Evolutionary conservation across 2,797 vertebrate species (phyloP).

Genomic region (Leuciscus waleckii): DNA sequence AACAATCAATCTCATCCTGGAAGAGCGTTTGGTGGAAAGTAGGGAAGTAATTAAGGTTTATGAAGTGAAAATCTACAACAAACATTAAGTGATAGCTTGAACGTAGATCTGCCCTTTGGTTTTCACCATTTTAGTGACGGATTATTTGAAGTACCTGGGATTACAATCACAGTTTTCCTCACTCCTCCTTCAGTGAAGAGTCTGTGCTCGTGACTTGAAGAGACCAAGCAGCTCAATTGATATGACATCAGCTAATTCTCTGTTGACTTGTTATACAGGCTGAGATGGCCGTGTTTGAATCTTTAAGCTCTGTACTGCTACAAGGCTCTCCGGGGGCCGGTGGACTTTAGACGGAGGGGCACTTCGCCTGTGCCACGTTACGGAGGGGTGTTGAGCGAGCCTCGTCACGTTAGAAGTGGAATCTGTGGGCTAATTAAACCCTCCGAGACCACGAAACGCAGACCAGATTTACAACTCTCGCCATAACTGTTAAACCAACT

Average conservation of each 20-base stretch:
- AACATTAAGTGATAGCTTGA: not conserved
- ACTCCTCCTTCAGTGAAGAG: slow-evolving; percentile 66
- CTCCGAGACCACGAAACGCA: slow-evolving; percentile 83
- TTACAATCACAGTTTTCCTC: slow-evolving; percentile 27
- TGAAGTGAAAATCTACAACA: slow-evolving; percentile 8
- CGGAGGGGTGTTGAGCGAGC: slow-evolving; percentile 73
- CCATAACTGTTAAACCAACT: slow-evolving; percentile 83
- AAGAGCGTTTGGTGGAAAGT: not conserved
- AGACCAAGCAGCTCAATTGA: slow-evolving; percentile 69
- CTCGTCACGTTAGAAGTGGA: slow-evolving; percentile 83
- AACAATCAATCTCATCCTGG: not conserved
- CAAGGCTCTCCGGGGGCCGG: slow-evolving; percentile 81
- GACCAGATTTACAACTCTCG: slow-evolving; percentile 85
- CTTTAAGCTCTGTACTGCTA: slow-evolving; percentile 82
- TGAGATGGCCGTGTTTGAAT: slow-evolving; percentile 83
- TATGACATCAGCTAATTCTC: slow-evolving; percentile 81
- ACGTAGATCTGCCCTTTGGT: not conserved
- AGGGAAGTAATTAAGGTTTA: not conserved
- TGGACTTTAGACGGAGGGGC: slow-evolving; percentile 83
- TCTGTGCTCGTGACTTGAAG: slow-evolving; percentile 70
- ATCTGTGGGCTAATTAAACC: slow-evolving; percentile 87
- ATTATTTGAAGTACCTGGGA: slow-evolving; percentile 35
- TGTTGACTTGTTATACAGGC: slow-evolving; percentile 78
- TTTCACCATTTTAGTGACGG: not conserved
- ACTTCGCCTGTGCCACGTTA: slow-evolving; percentile 81